These are phyloP conservation scores for Epinephelus lanceolatus DNA, from an alignment of 2,113 vertebrate species.

Conservation along the genomic window DNA sequence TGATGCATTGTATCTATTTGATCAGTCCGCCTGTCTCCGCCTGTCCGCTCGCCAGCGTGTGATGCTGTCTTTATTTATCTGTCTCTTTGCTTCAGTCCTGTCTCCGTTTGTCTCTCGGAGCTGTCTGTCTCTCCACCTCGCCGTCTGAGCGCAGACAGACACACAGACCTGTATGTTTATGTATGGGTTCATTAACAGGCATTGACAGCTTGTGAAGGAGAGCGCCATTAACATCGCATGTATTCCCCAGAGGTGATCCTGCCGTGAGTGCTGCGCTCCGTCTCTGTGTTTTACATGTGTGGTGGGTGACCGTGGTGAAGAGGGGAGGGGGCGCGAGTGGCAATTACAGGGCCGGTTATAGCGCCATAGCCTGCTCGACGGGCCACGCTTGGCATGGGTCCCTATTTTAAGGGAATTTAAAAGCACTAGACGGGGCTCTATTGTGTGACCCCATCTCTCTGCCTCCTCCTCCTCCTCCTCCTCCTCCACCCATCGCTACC, in stretches of 20 bases:
- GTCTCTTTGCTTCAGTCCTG: constrained; percentile 8
- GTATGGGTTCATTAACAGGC: constrained; percentile 57
- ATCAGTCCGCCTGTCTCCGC: constrained; percentile 45
- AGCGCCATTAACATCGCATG: constrained; percentile 38
- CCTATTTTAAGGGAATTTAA: constrained; percentile 80
- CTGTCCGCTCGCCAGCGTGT: neutral
- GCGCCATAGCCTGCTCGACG: constrained; percentile 61
- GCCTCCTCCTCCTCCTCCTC: constrained; percentile 4
- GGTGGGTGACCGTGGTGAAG: constrained; percentile 25
- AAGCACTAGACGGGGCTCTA: constrained; percentile 75
- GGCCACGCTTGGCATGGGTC: constrained; percentile 70
- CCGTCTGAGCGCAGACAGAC: neutral
- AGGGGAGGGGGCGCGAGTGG: constrained; percentile 43
- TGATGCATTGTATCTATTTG: constrained; percentile 54
- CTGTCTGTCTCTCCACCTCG: neutral
- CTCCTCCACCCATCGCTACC: constrained; percentile 33
- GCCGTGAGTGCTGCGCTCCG: constrained; percentile 16
- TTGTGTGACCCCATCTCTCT: constrained; percentile 64
- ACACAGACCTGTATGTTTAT: constrained; percentile 60
- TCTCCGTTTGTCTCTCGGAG: neutral
- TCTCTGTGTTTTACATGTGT: constrained; percentile 53
- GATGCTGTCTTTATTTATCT: constrained; percentile 36
- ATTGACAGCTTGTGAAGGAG: constrained; percentile 57
- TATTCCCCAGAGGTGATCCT: constrained; percentile 58
- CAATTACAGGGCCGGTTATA: constrained; percentile 77